These are phyloP conservation scores for Ethmia dodecea DNA, from an alignment of 2,888 invertebrate species.

Conservation along the genomic window DNA sequence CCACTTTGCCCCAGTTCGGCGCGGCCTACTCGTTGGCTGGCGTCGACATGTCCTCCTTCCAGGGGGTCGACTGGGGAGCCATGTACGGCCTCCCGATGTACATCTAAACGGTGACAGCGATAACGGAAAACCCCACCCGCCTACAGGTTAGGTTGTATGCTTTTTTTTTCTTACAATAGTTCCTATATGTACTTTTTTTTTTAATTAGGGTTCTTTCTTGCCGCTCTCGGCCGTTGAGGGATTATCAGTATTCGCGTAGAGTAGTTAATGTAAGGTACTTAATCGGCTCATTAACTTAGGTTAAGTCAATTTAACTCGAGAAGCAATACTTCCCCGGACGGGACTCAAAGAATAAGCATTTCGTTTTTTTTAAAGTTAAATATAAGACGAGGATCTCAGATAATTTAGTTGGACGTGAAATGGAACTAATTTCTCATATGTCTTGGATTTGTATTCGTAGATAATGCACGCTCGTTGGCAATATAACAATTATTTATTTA, in stretches of 20 bases:
- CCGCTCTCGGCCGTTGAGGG: slow-evolving; percentile 38
- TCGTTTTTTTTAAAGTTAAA: slow-evolving; percentile 35
- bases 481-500: slow-evolving; percentile 25
- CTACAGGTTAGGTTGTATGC: slow-evolving; percentile 36
- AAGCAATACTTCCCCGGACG: slow-evolving; percentile 47
- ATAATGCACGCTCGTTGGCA: slow-evolving; percentile 68
- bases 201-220: slow-evolving; percentile 30
- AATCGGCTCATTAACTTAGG: slow-evolving; percentile 44
- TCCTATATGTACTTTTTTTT: slow-evolving; percentile 14
- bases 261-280: slow-evolving; percentile 29
- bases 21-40: slow-evolving; percentile 90
- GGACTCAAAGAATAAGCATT: slow-evolving; percentile 69
- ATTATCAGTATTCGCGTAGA: slow-evolving; percentile 39
- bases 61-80: slow-evolving; percentile 93
- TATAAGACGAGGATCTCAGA: slow-evolving; percentile 69
- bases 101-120: slow-evolving; percentile 78
- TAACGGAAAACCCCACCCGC: slow-evolving; percentile 31
- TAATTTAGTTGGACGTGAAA: slow-evolving; percentile 52
- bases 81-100: slow-evolving; percentile 97
- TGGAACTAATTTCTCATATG: slow-evolving; percentile 31
- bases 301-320: slow-evolving; percentile 38
- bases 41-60: slow-evolving; percentile 95
- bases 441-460: slow-evolving; percentile 47
- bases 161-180: slow-evolving; percentile 18
- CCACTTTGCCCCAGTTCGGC: slow-evolving; percentile 80